Evolutionary conservation across 2,113 vertebrate species (phyloP).

Genomic region (Etheostoma cragini): DNA sequence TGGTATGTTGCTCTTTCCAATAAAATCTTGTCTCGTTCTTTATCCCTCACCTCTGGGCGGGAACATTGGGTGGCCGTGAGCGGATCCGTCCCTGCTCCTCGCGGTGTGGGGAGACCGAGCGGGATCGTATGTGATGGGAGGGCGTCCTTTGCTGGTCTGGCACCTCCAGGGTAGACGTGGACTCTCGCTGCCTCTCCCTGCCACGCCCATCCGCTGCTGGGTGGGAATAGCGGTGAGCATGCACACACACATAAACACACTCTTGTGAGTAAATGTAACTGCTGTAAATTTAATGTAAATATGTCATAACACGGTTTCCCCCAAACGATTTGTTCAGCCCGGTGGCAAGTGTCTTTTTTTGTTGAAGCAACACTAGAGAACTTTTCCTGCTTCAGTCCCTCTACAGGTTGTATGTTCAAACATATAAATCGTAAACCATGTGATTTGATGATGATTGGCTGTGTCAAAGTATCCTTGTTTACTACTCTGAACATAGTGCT

Average conservation of each 20-base stretch:
- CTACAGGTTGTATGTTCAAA: too few relatives aligned
- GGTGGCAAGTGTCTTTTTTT: too few relatives aligned
- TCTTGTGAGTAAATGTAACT: background rate
- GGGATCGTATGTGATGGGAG: conserved; percentile 91
- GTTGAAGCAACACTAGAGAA: too few relatives aligned
- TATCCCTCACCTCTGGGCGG: conserved; percentile 92
- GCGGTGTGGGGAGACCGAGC: conserved; percentile 95
- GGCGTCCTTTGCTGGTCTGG: conserved; percentile 91
- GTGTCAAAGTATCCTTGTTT: background rate
- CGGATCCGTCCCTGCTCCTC: conserved; percentile 93
- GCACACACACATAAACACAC: conserved; percentile 15
- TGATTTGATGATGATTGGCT: too few relatives aligned
- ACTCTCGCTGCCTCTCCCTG: conserved; percentile 78
- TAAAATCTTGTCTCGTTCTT: too few relatives aligned
- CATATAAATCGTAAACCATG: too few relatives aligned
- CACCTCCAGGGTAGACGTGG: conserved; percentile 91
- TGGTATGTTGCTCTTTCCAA: background rate
- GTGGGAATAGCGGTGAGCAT: conserved; percentile 1
- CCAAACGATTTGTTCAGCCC: too few relatives aligned
- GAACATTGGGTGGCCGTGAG: conserved; percentile 94
- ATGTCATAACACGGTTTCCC: background rate
- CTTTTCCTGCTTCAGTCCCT: too few relatives aligned
- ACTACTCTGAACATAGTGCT: background rate
- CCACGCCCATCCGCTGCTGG: conserved; percentile 72
- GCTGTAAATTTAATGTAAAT: background rate